A percentile compares a stretch with the other conserved stretches of the same genome.
Conservation (phyloP, 2,888 invertebrate genomes). For the Charanyca ferruginea region DNA sequence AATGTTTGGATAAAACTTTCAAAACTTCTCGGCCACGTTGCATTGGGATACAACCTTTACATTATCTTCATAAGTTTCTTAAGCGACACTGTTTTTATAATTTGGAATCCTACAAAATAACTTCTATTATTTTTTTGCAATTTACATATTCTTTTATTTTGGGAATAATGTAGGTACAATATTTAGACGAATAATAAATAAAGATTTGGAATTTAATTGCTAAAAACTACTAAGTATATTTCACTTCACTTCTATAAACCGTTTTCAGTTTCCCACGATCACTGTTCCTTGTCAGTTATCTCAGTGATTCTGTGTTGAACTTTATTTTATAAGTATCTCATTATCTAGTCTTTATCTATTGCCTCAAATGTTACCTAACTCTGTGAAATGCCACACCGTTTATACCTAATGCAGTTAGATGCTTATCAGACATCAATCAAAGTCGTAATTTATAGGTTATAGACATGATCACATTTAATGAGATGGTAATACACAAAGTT, state of each 20-base stretch:
- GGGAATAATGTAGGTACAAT: no score
- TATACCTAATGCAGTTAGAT: slow-evolving; percentile 42
- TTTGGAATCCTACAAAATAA: no score
- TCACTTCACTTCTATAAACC: background rate
- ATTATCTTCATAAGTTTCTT: no score
- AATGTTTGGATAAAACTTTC: no score
- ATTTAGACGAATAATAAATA: no score
- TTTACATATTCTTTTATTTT: no score
- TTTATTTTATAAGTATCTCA: slow-evolving; percentile 50
- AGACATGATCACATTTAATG: slow-evolving; percentile 30
- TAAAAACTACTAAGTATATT: no score
- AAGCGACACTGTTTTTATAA: no score
- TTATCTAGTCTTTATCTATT: slow-evolving; percentile 42
- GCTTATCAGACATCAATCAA: slow-evolving; percentile 52
- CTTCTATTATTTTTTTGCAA: no score
- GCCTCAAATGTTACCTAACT: slow-evolving; percentile 37
- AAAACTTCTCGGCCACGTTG: no score
- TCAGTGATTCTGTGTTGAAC: slow-evolving; percentile 27
- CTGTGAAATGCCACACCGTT: slow-evolving; percentile 43
- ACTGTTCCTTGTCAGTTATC: background rate
- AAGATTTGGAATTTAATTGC: no score
- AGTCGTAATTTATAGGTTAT: slow-evolving; percentile 37
- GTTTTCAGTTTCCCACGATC: slow-evolving; percentile 34
- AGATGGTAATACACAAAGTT: slow-evolving; percentile 16
- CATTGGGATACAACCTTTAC: no score